Base-by-base conservation (phyloP, 2,888 invertebrate species). In the Antheraea assamensis region DNA sequence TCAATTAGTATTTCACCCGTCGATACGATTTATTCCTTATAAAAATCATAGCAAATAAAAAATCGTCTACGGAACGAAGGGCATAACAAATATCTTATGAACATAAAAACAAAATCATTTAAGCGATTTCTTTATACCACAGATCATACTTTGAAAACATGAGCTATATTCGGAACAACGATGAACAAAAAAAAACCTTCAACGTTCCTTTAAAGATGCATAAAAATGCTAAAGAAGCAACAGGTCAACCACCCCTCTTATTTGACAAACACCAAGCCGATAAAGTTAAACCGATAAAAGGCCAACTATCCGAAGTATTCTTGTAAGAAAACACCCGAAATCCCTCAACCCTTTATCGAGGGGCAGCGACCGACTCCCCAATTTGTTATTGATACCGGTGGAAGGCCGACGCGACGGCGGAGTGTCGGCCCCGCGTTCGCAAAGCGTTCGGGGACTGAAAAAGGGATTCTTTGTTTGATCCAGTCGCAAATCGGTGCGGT, bases 331-430 rank as follows among this genome's bases (percentile, higher is more conserved):
- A 84, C 86, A 79, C 82, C 83, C 81, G 85, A 87, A 87, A 86
- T 17, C 83, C 85, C 81, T 82, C 86, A 87, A 90, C 90, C 90
- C 88, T 87, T 90, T 86, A 86, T 86, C 61, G 70, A 55, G 64
- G 74, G 70, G 35, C 64, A 35, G 52, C 71, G 82, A 19, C n/a
- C 84, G 83, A 81, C 83, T 86, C 92, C 92, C 92, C 90, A 92
- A 92, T 92, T 93, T 92, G 91, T 86, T 90, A 92, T 93, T 92
- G 92, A 93, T 93, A 93, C 90, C 85, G 88, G 87, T 85, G 88
- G 89, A 88, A 85, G 90, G 88, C 90, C 90, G 85, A 85, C 80
- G 80, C 83, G 81, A 81, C 78, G 82, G 85, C 84, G 81, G 85
- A 77, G 80, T 80, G 83, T 86, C 87, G 85, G 87, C 75, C 78